Evolutionary conservation across 2,113 vertebrate genomes (phyloP), one percentile per base, ranked within the genome.

Genomic region (Osmerus mordax): DNA sequence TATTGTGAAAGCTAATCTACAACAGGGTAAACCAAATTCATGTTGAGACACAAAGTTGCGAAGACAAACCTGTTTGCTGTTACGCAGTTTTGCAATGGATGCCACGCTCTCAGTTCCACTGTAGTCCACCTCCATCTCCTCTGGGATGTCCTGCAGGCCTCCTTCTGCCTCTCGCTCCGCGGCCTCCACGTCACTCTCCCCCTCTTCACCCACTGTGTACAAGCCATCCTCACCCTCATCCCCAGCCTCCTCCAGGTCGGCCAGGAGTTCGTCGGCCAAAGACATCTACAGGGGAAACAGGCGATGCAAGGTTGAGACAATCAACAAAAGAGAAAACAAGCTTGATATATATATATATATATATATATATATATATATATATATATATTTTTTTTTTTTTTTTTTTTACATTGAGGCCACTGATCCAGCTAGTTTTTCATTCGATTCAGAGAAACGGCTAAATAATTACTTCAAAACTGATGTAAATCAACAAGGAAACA

Each of bases 61-160:
- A 21, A 61, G 53, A 9, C 6, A 1, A 58, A 21, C 95, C 85
- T 92, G 92, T 86, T 94, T 96, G 88, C 95, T 96, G 72, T 96
- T 93, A 77, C 94, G 92, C 2, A 97, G 91, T 81, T 97, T 97
- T n/a, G 95, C 95, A 1, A 97, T 97, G 70, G 94, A 94, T 0
- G 93, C 85, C 53, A 97, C 93, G 0, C 94, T 95, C 64, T 97
- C 95, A 1, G 93, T 90, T 69, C 88, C 87, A 0, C 93, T 94
- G 62, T 94, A 92, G 72, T 96, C 95, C 73, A 95, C 83, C 83
- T 96, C 94, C 80, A 94, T 95, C 84, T 96, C 95, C 81, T 96
- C 95, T 64, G 94, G 94, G 32, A 97, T 95, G 74, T 95, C 95
- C 52, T 96, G 95, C 58, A 97, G 90, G 0, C 91, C 86, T 0